Evolutionary conservation across 2,113 vertebrate genomes (phyloP).

Genomic region (Oreamnos americanus): DNA sequence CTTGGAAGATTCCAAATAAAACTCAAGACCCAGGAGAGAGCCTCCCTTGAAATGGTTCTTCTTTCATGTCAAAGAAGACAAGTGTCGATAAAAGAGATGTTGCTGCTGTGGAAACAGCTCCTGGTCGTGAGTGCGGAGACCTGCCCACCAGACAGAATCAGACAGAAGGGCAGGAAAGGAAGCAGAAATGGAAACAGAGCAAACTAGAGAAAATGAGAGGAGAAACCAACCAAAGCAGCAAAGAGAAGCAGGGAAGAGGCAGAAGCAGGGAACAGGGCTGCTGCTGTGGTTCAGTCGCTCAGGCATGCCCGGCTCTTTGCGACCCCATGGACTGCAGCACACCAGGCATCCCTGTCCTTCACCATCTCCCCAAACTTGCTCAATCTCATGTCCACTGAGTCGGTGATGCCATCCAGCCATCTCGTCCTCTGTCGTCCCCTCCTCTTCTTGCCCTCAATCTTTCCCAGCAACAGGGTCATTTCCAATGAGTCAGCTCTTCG

Average conservation of each 20-base stretch:
- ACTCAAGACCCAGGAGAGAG: slow-evolving; percentile 62
- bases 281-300: background rate
- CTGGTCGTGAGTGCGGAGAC: slow-evolving; percentile 1
- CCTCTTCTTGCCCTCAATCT: background rate
- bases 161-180: background rate
- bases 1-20: slow-evolving; percentile 60
- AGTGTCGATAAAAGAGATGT: background rate
- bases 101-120: slow-evolving; percentile 3
- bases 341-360: background rate
- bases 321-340: background rate
- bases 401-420: background rate
- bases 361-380: background rate
- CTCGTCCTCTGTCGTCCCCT: background rate
- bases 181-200: background rate
- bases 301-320: rapidly evolving
- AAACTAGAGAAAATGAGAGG: background rate
- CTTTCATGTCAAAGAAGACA: slow-evolving; percentile 54
- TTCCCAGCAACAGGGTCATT: background rate
- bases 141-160: slow-evolving; percentile 19
- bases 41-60: slow-evolving; percentile 58
- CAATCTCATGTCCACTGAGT: background rate
- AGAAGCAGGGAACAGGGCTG: background rate
- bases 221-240: background rate
- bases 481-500: background rate
- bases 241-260: background rate